Evolutionary conservation across 2,113 vertebrate species (phyloP).

Genomic region (Leucoraja erinaceus): DNA sequence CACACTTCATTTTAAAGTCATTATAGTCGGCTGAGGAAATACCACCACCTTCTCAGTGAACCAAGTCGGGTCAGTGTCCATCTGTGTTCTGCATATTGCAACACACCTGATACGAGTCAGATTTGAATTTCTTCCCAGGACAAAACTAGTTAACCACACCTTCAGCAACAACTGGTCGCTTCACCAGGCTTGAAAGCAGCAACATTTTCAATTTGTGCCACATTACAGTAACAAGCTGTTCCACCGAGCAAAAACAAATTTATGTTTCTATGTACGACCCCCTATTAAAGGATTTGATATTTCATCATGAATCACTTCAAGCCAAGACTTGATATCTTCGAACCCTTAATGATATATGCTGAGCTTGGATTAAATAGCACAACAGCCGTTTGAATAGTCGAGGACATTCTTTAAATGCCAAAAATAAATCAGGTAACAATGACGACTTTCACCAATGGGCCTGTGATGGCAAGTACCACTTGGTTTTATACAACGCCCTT

Average conservation of each 20-base stretch:
- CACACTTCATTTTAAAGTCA: constrained; percentile 31
- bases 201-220: constrained; percentile 20
- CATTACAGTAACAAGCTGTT: constrained; percentile 12
- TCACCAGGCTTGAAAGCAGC: not conserved
- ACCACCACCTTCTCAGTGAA: not conserved
- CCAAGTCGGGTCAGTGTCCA: not conserved
- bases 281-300: not conserved
- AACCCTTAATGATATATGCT: not conserved
- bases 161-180: not conserved
- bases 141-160: not conserved
- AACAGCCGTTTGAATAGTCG: not conserved
- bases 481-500: not conserved
- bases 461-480: not conserved
- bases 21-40: not conserved
- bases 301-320: not conserved
- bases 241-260: constrained; percentile 10
- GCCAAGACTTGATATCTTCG: not conserved
- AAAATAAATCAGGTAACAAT: constrained; percentile 31
- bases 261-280: not conserved
- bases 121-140: not conserved
- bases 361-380: not conserved
- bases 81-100: not conserved
- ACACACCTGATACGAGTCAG: not conserved
- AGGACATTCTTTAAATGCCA: constrained; percentile 7
- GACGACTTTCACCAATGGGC: not conserved